phyloP scores from a whole-genome alignment of 2,797 vertebrate species.

The Premnoplex brunnescens region DNA sequence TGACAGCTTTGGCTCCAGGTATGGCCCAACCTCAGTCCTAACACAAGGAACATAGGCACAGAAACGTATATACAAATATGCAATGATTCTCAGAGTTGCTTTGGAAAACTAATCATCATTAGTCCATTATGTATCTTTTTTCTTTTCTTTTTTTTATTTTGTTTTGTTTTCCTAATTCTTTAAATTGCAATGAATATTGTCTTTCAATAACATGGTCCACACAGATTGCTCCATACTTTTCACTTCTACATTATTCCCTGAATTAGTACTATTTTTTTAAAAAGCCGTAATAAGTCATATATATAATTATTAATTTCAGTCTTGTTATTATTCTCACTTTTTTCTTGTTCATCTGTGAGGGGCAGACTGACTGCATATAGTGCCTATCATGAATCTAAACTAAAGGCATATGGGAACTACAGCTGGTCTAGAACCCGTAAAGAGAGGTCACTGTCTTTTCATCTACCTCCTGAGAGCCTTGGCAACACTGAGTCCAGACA shows the following conservation, averaged over 20 bases:
- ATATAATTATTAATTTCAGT: not conserved
- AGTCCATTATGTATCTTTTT: not conserved
- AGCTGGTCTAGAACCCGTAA: not conserved
- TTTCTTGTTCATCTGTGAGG: not conserved
- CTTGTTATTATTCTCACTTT: not conserved
- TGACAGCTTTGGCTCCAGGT: not conserved
- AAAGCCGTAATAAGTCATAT: not conserved
- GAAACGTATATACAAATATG: not conserved
- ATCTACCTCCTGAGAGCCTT: not conserved
- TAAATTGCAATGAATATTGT: not conserved
- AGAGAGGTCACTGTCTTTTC: not conserved
- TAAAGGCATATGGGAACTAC: not conserved
- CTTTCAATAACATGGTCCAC: not conserved
- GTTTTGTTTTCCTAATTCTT: not conserved
- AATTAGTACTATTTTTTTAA: not conserved
- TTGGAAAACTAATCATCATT: not conserved
- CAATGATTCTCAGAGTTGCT: not conserved
- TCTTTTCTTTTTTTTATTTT: no score
- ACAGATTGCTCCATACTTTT: not conserved
- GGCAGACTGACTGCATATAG: not conserved
- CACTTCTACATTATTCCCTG: not conserved
- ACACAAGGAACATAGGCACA: not conserved
- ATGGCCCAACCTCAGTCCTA: not conserved
- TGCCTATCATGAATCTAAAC: not conserved
- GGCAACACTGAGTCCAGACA: not conserved